A percentile compares a stretch with the other conserved stretches of the same genome.
Evolutionary conservation across 1,140 invertebrate genomes (phyloP).

Genomic region (Arctopsyche grandis): DNA sequence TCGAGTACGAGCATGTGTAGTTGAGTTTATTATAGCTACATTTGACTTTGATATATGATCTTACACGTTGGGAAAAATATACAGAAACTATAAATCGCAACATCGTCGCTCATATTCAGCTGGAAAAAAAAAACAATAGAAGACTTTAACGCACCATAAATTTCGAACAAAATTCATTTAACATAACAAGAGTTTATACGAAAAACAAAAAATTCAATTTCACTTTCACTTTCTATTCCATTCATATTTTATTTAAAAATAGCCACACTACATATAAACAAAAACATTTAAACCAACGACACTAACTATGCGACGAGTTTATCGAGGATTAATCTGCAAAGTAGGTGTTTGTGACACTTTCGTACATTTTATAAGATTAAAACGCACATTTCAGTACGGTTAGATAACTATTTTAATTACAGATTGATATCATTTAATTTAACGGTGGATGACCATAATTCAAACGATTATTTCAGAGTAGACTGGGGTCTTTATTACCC

Average conservation of each 20-base stretch:
- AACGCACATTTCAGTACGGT: too few relatives aligned
- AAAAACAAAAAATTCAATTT: too few relatives aligned
- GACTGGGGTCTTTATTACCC: background rate
- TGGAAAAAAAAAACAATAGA: conserved; percentile 6
- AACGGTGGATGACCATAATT: conserved; percentile 1
- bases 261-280: too few relatives aligned
- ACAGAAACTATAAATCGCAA: conserved; percentile 1
- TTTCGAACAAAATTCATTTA: conserved; percentile 4
- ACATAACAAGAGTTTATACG: background rate
- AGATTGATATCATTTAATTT: conserved; percentile 23
- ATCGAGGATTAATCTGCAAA: too few relatives aligned
- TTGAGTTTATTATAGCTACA: conserved; percentile 17
- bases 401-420: conserved; percentile 11
- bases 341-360: too few relatives aligned
- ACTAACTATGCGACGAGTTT: too few relatives aligned
- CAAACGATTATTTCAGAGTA: conserved; percentile 4
- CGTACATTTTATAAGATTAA: too few relatives aligned
- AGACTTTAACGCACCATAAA: conserved; percentile 16
- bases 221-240: too few relatives aligned
- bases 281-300: too few relatives aligned
- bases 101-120: conserved; percentile 11
- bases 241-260: too few relatives aligned
- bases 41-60: conserved; percentile 28
- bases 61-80: conserved; percentile 6
- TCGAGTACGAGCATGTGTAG: conserved; percentile 2